Base-by-base conservation (phyloP, 2,113 vertebrate genomes). In the Catharus bicknelli region DNA sequence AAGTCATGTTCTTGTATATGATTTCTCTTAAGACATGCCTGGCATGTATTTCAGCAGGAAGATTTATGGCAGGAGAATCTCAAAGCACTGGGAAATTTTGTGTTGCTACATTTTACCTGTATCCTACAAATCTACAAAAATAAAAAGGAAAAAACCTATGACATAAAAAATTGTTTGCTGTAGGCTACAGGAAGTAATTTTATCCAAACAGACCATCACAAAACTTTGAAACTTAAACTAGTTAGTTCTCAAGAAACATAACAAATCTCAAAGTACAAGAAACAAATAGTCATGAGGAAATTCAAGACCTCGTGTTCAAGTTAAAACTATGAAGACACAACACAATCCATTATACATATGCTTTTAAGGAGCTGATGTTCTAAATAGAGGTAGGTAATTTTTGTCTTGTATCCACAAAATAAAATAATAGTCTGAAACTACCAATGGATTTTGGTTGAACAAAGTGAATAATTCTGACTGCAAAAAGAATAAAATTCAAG, bases 1-100 rank as follows among this genome's bases (percentile, higher is more conserved):
- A 64, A 94, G 90, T 78, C 90, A 38, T 90, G 91, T 86, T 92
- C 77, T 86, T 87, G 77, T 81, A 38, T 61, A 86, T 63, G 53
- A 96, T 90, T 93, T 94, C 85, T 95, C 84, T 80, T 83, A 91
- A 96, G 91, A 86, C 73, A 59, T 86, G 61, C 25, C 22, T 83
- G 80, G 36, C 16, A 53, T 53, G 61, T 95, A 88, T 87, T 91
- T 94, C 83, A 86, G 30, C 40, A 74, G 67, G 34, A 83, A 77
- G 48, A 90, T 62, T 88, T 94, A 91, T 42, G 38, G 43, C 63
- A 85, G 38, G 54, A 91, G 43, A 80, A 77, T 87, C 78, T 80
- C 53, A 92, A 92, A 95, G 19, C 34, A 63, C 51, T 40, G 81
- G 66, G 55, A 95, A 81, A 68, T 88, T 86, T 66, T 64, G 22